phyloP scores from a whole-genome alignment of 2,113 vertebrate genomes.

The Uropsilus gracilis region DNA sequence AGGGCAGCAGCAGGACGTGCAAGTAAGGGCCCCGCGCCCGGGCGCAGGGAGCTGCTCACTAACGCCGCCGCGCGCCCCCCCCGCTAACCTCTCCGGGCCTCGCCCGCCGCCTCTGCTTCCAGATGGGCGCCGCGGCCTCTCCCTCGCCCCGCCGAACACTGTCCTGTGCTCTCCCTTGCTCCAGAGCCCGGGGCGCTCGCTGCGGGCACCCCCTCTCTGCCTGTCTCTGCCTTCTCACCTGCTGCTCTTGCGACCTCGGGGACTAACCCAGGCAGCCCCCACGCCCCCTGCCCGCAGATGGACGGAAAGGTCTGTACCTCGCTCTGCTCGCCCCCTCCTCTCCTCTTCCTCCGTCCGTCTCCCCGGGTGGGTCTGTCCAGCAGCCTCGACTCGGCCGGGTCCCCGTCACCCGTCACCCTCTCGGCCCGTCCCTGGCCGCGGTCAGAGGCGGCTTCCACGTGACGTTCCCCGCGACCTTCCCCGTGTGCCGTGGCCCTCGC shows the following conservation, averaged over 20 bases:
- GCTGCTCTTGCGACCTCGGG: not conserved
- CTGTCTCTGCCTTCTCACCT: slow-evolving; percentile 74
- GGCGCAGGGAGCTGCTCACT: slow-evolving; percentile 50
- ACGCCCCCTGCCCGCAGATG: slow-evolving; percentile 57
- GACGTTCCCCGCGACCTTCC: too few species aligned
- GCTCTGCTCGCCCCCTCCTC: not conserved
- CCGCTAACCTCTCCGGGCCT: slow-evolving; percentile 40
- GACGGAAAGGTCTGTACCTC: slow-evolving; percentile 74
- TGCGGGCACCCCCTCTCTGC: slow-evolving; percentile 58
- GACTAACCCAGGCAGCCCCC: slow-evolving; percentile 50
- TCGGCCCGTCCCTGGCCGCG: too few species aligned
- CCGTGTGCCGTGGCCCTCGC: not conserved
- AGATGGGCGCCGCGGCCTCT: not conserved
- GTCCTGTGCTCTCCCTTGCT: slow-evolving; percentile 28
- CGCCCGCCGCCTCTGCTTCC: slow-evolving; percentile 59
- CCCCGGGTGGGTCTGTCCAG: not conserved
- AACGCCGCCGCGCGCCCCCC: not conserved
- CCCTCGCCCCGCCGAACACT: slow-evolving; percentile 8
- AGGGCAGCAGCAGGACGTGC: slow-evolving; percentile 85
- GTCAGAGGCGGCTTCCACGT: not conserved
- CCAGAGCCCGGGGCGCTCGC: slow-evolving; percentile 41
- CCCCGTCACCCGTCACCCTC: not conserved
- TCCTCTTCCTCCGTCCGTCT: not conserved
- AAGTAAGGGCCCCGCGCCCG: slow-evolving; percentile 87
- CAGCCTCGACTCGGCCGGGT: not conserved